These are phyloP conservation scores for Danionella dracula DNA, from an alignment of 2,797 vertebrate species.

Conservation along the genomic window DNA sequence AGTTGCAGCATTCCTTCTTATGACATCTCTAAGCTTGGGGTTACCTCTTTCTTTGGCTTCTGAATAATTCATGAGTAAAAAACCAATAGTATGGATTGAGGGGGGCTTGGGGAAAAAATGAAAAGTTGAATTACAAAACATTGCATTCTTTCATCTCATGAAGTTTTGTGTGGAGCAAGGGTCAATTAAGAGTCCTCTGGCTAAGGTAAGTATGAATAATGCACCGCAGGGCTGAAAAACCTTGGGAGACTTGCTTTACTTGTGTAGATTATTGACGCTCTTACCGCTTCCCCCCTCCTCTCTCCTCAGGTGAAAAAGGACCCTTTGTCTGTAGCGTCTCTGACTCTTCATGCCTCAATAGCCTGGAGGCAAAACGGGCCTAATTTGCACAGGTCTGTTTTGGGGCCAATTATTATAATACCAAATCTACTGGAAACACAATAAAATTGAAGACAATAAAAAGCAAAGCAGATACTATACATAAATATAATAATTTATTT, in stretches of 20 bases:
- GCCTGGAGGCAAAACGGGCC: slow-evolving; percentile 68
- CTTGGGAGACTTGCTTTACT: slow-evolving; percentile 68
- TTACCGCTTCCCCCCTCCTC: slow-evolving; percentile 41
- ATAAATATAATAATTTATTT: slow-evolving; percentile 58
- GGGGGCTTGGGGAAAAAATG: slow-evolving; percentile 48
- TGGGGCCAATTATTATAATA: slow-evolving; percentile 76
- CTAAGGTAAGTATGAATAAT: slow-evolving; percentile 68
- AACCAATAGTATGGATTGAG: slow-evolving; percentile 65
- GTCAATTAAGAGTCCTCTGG: slow-evolving; percentile 75
- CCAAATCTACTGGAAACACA: slow-evolving; percentile 68
- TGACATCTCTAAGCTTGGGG: slow-evolving; percentile 63
- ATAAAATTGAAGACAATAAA: slow-evolving; percentile 67
- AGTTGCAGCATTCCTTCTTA: slow-evolving; percentile 58
- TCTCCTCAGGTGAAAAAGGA: slow-evolving; percentile 65
- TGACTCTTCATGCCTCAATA: slow-evolving; percentile 58
- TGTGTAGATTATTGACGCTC: slow-evolving; percentile 72
- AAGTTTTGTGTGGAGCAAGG: slow-evolving; percentile 67
- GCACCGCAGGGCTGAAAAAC: slow-evolving; percentile 61
- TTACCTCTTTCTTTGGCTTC: slow-evolving; percentile 44
- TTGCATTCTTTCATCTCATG: slow-evolving; percentile 69
- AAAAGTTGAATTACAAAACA: slow-evolving; percentile 75
- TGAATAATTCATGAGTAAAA: slow-evolving; percentile 70
- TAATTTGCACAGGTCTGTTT: slow-evolving; percentile 72
- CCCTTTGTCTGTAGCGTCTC: slow-evolving; percentile 68
- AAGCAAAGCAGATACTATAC: no score